phyloP scores from a whole-genome alignment of 2,888 invertebrate species.

The Tetrapedia diversipes region DNA sequence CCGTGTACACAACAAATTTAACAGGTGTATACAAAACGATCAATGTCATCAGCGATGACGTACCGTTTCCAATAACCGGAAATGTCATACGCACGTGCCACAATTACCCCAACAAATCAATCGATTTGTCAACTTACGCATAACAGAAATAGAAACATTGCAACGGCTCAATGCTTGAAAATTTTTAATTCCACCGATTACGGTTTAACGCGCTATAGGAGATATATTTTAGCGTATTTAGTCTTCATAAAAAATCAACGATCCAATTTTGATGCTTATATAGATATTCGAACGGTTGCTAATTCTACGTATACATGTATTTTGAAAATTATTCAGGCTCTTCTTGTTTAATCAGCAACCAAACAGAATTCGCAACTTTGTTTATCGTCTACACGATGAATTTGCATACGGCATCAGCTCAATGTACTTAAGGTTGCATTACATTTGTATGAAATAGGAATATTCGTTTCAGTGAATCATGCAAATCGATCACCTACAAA shows the following conservation, averaged over 20 bases:
- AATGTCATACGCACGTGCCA: conserved; percentile 55
- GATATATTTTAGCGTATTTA: background rate
- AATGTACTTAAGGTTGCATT: conserved; percentile 11
- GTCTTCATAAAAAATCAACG: too few species aligned
- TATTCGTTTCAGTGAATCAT: conserved; percentile 31
- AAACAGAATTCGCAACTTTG: background rate
- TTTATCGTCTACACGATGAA: background rate
- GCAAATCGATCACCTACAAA: conserved; percentile 41
- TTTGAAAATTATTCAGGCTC: background rate
- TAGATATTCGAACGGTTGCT: too few species aligned
- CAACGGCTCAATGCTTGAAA: background rate
- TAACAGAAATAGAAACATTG: conserved; percentile 11
- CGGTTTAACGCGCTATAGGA: background rate
- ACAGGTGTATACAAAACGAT: conserved; percentile 25
- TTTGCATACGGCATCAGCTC: background rate
- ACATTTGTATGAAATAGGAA: background rate
- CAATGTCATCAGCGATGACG: conserved; percentile 44
- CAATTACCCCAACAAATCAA: conserved; percentile 41
- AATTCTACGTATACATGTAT: too few species aligned
- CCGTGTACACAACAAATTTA: conserved; percentile 21
- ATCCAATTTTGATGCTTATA: too few species aligned
- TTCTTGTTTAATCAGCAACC: background rate
- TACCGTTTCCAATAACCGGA: conserved; percentile 45
- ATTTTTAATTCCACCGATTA: background rate
- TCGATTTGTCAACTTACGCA: background rate